phyloP scores from a whole-genome alignment of 2,113 vertebrate genomes.

The Perca flavescens region DNA sequence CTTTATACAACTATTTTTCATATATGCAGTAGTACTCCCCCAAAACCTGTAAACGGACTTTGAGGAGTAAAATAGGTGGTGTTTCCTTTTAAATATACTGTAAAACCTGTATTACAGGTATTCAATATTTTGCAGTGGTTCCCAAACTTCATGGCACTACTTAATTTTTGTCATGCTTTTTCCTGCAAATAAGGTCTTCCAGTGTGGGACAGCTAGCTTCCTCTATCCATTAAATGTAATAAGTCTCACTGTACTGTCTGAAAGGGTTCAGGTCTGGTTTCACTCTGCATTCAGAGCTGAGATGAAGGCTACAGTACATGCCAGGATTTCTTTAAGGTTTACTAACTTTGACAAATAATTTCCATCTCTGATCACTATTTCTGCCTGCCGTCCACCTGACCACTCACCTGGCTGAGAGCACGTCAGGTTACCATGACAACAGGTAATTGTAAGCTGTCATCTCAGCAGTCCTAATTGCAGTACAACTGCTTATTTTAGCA shows the following conservation, averaged over 20 bases:
- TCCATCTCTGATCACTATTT: constrained; percentile 21
- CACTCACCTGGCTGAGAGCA: constrained; percentile 52
- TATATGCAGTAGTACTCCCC: not conserved
- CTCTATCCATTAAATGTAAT: constrained; percentile 34
- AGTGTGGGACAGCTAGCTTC: constrained; percentile 8
- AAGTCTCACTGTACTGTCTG: constrained; percentile 16
- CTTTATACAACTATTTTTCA: not conserved
- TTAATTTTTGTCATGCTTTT: constrained; percentile 1
- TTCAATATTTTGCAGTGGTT: constrained; percentile 8
- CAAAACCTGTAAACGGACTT: not conserved
- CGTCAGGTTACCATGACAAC: constrained; percentile 54
- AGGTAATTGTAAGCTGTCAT: constrained; percentile 51
- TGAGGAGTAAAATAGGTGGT: not conserved
- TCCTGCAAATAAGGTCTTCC: constrained; percentile 8
- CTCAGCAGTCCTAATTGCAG: constrained; percentile 13
- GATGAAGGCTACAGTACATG: not conserved
- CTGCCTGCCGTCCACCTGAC: constrained; percentile 39
- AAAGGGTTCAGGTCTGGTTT: not conserved
- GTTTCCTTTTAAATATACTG: not conserved
- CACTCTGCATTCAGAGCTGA: constrained; percentile 12
- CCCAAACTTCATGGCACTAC: not conserved
- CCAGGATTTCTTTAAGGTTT: constrained; percentile 34
- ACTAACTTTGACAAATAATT: constrained; percentile 40
- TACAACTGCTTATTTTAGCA: constrained; percentile 35
- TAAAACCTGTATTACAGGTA: not conserved